Conservation (phyloP, 2,888 invertebrate genomes). For the Drosophila neoperkinsi region DNA sequence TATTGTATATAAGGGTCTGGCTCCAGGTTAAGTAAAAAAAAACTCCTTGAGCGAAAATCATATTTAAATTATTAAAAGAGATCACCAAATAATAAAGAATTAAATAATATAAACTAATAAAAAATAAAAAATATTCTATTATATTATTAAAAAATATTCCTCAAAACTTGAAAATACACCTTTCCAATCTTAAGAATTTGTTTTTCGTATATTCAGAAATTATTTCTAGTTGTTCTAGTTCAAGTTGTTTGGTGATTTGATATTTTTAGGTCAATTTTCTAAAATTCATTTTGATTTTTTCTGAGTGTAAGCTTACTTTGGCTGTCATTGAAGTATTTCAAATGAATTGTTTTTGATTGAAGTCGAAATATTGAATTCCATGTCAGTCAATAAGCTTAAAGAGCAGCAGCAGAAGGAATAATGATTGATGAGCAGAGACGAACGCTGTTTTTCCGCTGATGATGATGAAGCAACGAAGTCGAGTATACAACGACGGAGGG, state of each 20-base stretch:
- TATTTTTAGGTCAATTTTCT: neutral
- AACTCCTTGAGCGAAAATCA: neutral
- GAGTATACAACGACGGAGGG: conserved; percentile 14
- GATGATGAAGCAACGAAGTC: conserved; percentile 20
- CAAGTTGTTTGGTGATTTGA: neutral
- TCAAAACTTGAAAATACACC: accelerated
- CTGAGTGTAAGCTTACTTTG: neutral
- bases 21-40: neutral
- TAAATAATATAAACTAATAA: neutral
- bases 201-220: neutral
- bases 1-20: neutral
- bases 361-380: conserved; percentile 28
- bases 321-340: conserved; percentile 3
- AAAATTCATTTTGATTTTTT: neutral
- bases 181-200: neutral
- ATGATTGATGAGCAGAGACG: conserved; percentile 43
- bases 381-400: conserved; percentile 16
- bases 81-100: neutral
- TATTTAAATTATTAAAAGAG: accelerated
- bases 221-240: neutral
- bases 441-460: neutral
- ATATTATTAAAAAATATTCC: neutral
- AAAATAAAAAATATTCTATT: neutral
- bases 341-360: conserved; percentile 31
- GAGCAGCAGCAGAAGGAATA: conserved; percentile 9